phyloP scores from a whole-genome alignment of 2,113 vertebrate species.

The Stercorarius parasiticus region DNA sequence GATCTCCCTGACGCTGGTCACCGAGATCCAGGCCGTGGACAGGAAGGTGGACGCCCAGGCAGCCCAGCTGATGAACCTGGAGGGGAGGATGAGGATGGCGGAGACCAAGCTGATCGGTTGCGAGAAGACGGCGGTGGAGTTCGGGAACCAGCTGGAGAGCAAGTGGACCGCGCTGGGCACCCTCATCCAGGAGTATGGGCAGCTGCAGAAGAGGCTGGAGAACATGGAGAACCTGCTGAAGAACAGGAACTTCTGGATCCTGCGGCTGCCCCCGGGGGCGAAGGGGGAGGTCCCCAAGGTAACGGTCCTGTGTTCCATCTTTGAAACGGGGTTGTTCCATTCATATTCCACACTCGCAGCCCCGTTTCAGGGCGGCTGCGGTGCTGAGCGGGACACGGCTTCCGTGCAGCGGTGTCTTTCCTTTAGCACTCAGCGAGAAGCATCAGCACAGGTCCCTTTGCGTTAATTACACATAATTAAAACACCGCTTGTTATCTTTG shows the following conservation, averaged over 20 bases:
- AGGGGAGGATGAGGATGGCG: slow-evolving; percentile 73
- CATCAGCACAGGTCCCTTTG: neutral
- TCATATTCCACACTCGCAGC: fast-evolving
- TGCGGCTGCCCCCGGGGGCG: slow-evolving; percentile 69
- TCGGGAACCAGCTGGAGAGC: slow-evolving; percentile 79
- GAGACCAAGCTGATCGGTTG: slow-evolving; percentile 77
- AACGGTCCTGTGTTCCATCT: neutral
- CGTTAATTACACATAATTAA: neutral
- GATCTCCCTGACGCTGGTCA: slow-evolving; percentile 76
- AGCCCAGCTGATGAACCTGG: slow-evolving; percentile 73
- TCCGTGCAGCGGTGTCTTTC: neutral
- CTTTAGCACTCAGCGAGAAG: fast-evolving
- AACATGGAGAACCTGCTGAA: slow-evolving; percentile 77
- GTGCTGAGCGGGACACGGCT: neutral
- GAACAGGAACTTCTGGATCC: slow-evolving; percentile 79
- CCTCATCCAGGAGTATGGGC: slow-evolving; percentile 78
- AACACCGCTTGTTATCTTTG: fast-evolving
- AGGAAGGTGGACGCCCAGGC: slow-evolving; percentile 77
- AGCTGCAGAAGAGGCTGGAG: slow-evolving; percentile 75
- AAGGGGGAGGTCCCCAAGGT: slow-evolving; percentile 77
- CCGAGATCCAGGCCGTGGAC: slow-evolving; percentile 79
- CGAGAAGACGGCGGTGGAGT: slow-evolving; percentile 74
- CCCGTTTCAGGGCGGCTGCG: fast-evolving
- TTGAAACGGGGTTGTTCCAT: fast-evolving
- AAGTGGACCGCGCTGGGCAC: slow-evolving; percentile 78